Base-by-base conservation (phyloP, 2,113 vertebrate genomes). In the Felis chaus region DNA sequence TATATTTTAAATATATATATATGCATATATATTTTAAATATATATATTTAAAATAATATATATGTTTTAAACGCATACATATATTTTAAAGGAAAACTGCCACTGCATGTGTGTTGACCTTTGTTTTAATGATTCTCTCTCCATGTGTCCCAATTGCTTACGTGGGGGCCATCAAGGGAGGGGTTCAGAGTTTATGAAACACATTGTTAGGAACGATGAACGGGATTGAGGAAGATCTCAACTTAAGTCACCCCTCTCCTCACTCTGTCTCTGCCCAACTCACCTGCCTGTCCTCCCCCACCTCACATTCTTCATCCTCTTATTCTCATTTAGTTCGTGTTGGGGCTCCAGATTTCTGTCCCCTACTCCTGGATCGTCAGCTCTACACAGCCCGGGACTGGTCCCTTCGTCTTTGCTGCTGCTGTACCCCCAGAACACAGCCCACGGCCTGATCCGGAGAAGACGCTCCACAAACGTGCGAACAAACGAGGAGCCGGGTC, bases 381-480 rank as follows among this genome's bases (percentile, higher is more conserved):
- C 45, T 36, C 36, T 1, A 0, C 31, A 4, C 0, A 5, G 53
- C 50, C 14, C 65, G 29, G 10, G 66, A 33, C 33, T 0, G 3
- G 9, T 6, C 31, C 5, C 4, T 31, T n/a, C 10, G 4, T 36
- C 79, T 45, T 19, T 19, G 74, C 39, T 0, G 3, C 7, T 3
- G 0, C 16, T 18, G 1, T 7, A 0, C 8, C 66, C 18, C 36
- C 27, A 4, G 83, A 23, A 19, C 39, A 15, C 23, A 25, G 68
- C 31, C 65, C 19, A 0, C 0, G 1, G 3, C 50, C 45, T 3
- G 41, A 41, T 53, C 33, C n/a, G 3, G 48, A 39, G 12, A 7
- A 48, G 19, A 4, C 1, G 29, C 14, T 55, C 15, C 39, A 16
- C 25, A 11, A 33, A 16, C 1, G 0, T 3, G 6, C 0, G 5